Percentiles rank a stretch among this genome's conserved stretches.
Evolutionary conservation across 2,113 vertebrate genomes (phyloP).

Genomic region (Lynx canadensis): DNA sequence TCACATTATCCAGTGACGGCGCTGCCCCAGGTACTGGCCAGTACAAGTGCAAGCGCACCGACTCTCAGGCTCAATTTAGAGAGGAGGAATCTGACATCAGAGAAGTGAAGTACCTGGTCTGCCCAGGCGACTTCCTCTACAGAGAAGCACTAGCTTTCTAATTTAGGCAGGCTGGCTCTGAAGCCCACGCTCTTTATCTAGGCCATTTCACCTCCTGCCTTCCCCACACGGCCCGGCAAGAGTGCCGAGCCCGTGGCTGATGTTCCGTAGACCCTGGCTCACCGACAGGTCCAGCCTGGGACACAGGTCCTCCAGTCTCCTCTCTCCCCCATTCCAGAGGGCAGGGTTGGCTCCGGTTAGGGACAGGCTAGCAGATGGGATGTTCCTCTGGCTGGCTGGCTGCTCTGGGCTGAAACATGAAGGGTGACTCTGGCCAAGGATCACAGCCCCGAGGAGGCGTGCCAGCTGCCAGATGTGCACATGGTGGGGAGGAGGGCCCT

Average conservation of each 20-base stretch:
- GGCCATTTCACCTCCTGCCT: background rate
- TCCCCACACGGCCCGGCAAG: background rate
- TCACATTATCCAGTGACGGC: accelerated
- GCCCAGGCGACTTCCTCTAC: background rate
- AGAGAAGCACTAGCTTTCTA: background rate
- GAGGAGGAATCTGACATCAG: background rate
- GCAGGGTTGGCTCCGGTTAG: background rate
- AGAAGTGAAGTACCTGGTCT: background rate
- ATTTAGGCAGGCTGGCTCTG: background rate
- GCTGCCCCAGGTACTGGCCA: background rate
- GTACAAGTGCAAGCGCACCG: too few species aligned
- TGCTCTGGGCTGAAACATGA: background rate
- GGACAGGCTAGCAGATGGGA: background rate
- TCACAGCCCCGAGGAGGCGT: background rate
- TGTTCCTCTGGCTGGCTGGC: background rate
- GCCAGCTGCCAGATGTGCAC: conserved; percentile 32
- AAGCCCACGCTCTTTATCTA: background rate
- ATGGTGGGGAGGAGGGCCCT: background rate
- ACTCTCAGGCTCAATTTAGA: background rate
- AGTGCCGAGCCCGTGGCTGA: too few species aligned
- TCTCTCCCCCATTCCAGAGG: background rate
- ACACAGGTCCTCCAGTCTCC: background rate
- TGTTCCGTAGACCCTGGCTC: background rate
- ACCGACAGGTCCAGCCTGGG: background rate
- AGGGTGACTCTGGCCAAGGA: background rate